Evolutionary conservation across 1,140 invertebrate genomes (phyloP), one percentile per base, ranked within the genome.

Genomic region (Alviniconcha marisindica): DNA sequence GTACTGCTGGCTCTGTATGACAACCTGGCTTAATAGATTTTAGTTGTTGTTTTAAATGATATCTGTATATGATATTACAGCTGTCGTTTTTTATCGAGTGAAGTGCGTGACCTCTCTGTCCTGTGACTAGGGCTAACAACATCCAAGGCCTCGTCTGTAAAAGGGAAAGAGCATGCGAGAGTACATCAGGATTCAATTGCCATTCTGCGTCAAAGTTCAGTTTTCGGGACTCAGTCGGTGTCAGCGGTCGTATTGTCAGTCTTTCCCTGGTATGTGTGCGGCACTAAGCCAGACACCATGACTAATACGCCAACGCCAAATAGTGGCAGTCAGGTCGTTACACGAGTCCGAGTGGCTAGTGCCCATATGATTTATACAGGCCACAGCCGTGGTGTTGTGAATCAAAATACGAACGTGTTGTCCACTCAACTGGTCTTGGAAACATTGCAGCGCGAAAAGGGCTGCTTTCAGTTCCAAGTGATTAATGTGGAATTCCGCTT

Each of bases 391-490:
- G 21, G 12, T 60, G 28, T 60, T 24, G 21, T 5, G 21, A 18
- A 60, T 60, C 54, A 60, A 60, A 2, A 60, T 60, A 15, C 54
- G 12, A n/a, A 24, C 54, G 21, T 60, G 14, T 24, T 60, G 5
- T 5, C 54, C 54, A 24, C 54, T n/a, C 54, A 60, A n/a, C 28
- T 60, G 21, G 21, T 18, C 4, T 2, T 60, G 54, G 54, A 60
- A 60, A 24, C 54, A n/a, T n/a, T 60, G 54, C 21, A 60, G 28
- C 28, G 54, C 21, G 28, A 5, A 60, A n/a, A 60, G 28, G 28
- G 54, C 54, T 15, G 54, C 12, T 60, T 60, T 60, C 54, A 60
- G 54, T 60, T 60, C 54, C 54, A 60, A 60, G 54, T 60, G 28
- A 60, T 60, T 60, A 60, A 60, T 60, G 54, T 60, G 54, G 21